phyloP scores from a whole-genome alignment of 2,113 vertebrate species.

The Apteryx owenii region DNA sequence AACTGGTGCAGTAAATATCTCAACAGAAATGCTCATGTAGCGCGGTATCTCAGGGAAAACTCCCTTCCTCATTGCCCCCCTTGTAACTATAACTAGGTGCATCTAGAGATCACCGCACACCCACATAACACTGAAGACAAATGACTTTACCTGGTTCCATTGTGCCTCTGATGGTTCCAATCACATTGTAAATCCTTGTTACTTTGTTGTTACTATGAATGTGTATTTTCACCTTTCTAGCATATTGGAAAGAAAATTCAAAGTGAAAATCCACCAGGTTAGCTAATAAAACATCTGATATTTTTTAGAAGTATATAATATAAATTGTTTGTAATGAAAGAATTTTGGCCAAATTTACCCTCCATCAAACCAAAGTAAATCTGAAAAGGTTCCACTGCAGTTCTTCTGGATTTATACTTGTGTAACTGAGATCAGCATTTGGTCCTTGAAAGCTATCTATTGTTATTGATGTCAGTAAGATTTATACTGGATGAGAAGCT shows the following conservation, averaged over 20 bases:
- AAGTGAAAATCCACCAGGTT: not conserved
- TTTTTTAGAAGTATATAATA: not conserved
- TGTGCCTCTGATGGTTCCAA: slow-evolving; percentile 88
- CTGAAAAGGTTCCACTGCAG: not conserved
- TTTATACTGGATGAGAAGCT: not conserved
- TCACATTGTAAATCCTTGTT: slow-evolving; percentile 93
- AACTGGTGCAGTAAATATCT: not conserved
- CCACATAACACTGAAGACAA: not conserved
- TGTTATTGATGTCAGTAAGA: not conserved
- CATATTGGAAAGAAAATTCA: slow-evolving; percentile 1
- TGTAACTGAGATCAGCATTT: not conserved
- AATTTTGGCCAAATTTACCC: not conserved
- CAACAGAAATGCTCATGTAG: not conserved
- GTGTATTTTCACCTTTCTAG: slow-evolving; percentile 90
- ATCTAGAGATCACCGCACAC: not conserved
- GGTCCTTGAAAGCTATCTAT: not conserved
- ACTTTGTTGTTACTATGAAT: slow-evolving; percentile 85
- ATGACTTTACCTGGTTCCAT: slow-evolving; percentile 87
- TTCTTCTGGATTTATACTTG: not conserved
- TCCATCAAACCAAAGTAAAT: not conserved
- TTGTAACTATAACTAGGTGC: not conserved
- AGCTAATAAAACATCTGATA: not conserved
- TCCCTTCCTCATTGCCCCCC: not conserved
- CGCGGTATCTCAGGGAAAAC: not conserved
- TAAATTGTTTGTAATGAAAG: not conserved